These are phyloP conservation scores for Aphrocallistes beatrix DNA, from an alignment of 37 sponge, comb jelly and placozoan genomes.

Conservation along the genomic window DNA sequence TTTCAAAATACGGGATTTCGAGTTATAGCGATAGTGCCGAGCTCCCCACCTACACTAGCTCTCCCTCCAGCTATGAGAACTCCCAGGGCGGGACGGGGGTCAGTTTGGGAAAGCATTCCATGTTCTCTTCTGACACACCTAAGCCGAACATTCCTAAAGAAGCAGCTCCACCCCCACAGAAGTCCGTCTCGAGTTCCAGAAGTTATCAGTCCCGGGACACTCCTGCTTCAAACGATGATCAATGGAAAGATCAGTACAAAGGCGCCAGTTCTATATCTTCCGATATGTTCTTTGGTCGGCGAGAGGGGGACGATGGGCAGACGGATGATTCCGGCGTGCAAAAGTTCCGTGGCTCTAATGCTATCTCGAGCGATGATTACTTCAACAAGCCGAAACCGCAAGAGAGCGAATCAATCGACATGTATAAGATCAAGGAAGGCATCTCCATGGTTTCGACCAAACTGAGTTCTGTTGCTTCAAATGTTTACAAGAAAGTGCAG, in stretches of 20 bases:
- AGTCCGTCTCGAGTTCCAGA: not conserved
- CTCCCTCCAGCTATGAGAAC: slow-evolving; percentile 7
- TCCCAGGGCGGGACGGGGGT: not conserved
- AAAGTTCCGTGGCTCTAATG: slow-evolving; percentile 35
- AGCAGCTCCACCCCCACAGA: not conserved
- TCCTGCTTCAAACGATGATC: not conserved
- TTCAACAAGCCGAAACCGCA: slow-evolving; percentile 44
- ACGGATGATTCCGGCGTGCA: not conserved
- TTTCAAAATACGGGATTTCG: not conserved
- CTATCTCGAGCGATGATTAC: slow-evolving; percentile 90
- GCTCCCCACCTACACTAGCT: not conserved
- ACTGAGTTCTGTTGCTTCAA: not conserved
- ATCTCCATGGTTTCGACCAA: not conserved
- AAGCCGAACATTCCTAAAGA: not conserved
- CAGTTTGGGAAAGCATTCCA: not conserved
- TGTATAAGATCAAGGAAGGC: not conserved
- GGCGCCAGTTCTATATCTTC: not conserved
- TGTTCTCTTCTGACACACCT: not conserved
- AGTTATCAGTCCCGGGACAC: not conserved
- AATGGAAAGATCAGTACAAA: slow-evolving; percentile 11
- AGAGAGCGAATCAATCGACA: not conserved
- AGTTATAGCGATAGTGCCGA: not conserved
- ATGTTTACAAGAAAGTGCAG: slow-evolving; percentile 1
- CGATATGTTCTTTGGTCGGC: not conserved
- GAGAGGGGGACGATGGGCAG: not conserved